phyloP scores from a whole-genome alignment of 1,140 invertebrate species.

The Magallana ariakensis region DNA sequence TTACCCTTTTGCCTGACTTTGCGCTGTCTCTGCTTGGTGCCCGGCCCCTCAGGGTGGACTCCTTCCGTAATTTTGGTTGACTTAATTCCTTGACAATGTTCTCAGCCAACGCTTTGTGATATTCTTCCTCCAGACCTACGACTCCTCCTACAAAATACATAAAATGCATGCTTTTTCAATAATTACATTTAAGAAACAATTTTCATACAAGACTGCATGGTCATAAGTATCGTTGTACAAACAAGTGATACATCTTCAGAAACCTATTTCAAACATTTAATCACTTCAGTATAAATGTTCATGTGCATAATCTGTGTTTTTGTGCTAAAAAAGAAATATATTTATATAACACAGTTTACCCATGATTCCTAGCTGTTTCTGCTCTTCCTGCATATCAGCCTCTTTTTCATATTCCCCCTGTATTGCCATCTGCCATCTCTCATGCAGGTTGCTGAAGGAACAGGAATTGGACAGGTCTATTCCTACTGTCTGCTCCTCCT shows the following conservation, averaged over 20 bases:
- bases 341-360: slow-evolving; percentile 57
- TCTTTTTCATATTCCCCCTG: slow-evolving; percentile 60
- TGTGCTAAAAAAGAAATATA: neutral
- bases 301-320: too few species aligned
- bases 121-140: slow-evolving; percentile 76
- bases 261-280: too few species aligned
- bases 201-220: too few species aligned
- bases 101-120: slow-evolving; percentile 74
- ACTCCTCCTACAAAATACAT: slow-evolving; percentile 55
- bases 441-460: slow-evolving; percentile 70
- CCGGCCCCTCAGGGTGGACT: neutral
- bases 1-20: slow-evolving; percentile 2
- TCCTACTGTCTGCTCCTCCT: slow-evolving; percentile 60
- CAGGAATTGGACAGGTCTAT: slow-evolving; percentile 76
- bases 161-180: neutral
- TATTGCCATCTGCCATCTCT: slow-evolving; percentile 69
- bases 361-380: slow-evolving; percentile 61
- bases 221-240: too few species aligned
- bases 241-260: too few species aligned
- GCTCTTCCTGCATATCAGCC: slow-evolving; percentile 48
- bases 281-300: too few species aligned
- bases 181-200: neutral
- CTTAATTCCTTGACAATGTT: slow-evolving; percentile 72
- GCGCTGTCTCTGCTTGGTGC: slow-evolving; percentile 30
- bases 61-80: slow-evolving; percentile 5